Conservation (phyloP, 2,888 invertebrate species). For the Synanthedon myopaeformis region DNA sequence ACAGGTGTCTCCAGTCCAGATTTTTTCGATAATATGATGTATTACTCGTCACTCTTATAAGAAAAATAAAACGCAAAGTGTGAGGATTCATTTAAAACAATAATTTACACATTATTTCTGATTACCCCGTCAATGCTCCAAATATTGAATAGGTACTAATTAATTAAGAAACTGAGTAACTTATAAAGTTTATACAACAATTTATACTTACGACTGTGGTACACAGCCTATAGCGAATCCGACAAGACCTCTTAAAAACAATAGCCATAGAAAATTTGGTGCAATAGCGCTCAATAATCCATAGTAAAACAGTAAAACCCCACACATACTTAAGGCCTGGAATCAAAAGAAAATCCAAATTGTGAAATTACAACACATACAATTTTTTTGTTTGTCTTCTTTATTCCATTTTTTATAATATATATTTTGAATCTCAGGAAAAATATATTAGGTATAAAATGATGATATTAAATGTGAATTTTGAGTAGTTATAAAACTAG, state of each 20-base stretch:
- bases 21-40: too few relatives aligned
- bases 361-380: constrained; percentile 4
- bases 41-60: too few relatives aligned
- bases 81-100: too few relatives aligned
- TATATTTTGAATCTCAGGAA: too few relatives aligned
- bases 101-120: too few relatives aligned
- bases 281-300: constrained; percentile 91
- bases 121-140: too few relatives aligned
- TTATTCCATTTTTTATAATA: too few relatives aligned
- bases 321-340: constrained; percentile 90
- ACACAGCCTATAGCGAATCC: constrained; percentile 97
- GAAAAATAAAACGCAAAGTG: too few relatives aligned
- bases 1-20: too few relatives aligned
- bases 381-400: not conserved
- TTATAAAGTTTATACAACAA: not conserved
- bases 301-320: constrained; percentile 91
- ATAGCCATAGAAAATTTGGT: constrained; percentile 90
- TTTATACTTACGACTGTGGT: constrained; percentile 89
- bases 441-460: constrained; percentile 1
- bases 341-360: constrained; percentile 7
- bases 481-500: not conserved
- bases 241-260: constrained; percentile 90
- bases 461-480: constrained; percentile 1
- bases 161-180: too few relatives aligned
- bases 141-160: too few relatives aligned